Evolutionary conservation across 1,140 invertebrate genomes (phyloP).

Genomic region (Eubasilissa regina): DNA sequence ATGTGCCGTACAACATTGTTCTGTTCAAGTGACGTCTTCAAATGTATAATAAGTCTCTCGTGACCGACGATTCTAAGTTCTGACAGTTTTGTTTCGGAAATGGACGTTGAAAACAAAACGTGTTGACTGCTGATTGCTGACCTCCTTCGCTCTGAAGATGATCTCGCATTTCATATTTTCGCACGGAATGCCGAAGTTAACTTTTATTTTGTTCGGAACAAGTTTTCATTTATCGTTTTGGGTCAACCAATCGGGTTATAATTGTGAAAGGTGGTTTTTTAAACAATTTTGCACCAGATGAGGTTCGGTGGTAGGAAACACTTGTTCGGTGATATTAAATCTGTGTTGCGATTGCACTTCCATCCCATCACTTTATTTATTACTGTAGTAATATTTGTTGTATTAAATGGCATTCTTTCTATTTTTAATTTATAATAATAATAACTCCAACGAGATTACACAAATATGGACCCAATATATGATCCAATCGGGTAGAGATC

Average conservation of each 20-base stretch:
- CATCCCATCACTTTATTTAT: too few relatives aligned
- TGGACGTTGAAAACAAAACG: constrained; percentile 19
- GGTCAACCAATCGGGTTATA: constrained; percentile 25
- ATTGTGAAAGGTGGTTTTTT: constrained; percentile 16
- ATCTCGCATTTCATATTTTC: constrained; percentile 5
- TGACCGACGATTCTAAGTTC: constrained; percentile 1
- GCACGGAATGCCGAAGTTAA: constrained; percentile 12
- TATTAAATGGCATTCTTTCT: too few relatives aligned
- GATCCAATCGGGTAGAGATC: too few relatives aligned
- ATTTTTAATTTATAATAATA: too few relatives aligned
- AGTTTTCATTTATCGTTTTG: constrained; percentile 5
- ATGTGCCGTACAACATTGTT: constrained; percentile 3
- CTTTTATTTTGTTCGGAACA: constrained; percentile 13
- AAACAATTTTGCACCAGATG: background rate
- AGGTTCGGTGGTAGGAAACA: too few relatives aligned
- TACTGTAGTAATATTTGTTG: too few relatives aligned
- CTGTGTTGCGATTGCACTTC: too few relatives aligned
- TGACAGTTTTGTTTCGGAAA: background rate
- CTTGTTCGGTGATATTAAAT: too few relatives aligned
- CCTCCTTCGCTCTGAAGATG: background rate
- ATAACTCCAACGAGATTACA: too few relatives aligned
- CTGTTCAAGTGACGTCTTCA: background rate
- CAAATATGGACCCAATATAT: too few relatives aligned
- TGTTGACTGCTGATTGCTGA: background rate
- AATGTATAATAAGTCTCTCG: constrained; percentile 22